Evolutionary conservation across 2,888 invertebrate species (phyloP), one percentile per base, ranked within the genome.

Genomic region (Crepidodera aurea): DNA sequence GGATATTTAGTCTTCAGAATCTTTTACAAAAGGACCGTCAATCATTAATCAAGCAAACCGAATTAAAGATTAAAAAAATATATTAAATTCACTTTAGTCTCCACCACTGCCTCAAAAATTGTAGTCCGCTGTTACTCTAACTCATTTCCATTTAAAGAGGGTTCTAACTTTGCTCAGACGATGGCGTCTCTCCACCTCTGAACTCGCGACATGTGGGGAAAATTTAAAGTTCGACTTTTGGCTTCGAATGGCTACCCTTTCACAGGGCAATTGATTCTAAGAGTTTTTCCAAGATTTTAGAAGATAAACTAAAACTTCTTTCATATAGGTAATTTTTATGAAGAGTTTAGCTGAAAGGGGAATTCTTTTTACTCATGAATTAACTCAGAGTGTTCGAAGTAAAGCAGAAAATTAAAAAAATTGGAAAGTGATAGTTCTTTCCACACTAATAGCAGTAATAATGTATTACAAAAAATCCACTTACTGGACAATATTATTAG

Each of bases 131-230:
- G 73, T 73, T 73, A 72, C 70, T 72, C 37, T 44, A 63, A 62
- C 69, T 66, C 72, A 76, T 75, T 76, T 75, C 74, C 75, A 76
- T 76, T 75, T 75, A 75, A 74, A 76, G 71, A 71, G 73, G 65
- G 67, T 70, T 65, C 59, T 25, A 62, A 59, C 64, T 62, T 62
- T 55, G 51, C 58, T 64, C 55, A 18, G 40, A 18, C 15, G 37
- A 48, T 50, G 37, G 50, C 39, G 13, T 57, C 50, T 8, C 29
- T 59, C 15, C 51, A 51, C 39, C 51, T 59, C 51, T 25, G 27
- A 29, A 40, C 51, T 19, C 37, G 32, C 18, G 46, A 56, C 56
- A 56, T 56, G 56, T 56, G 16, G 40, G 34, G 22, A 56, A 53
- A 53, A 60, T 55, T 54, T 55, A 50, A 53, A 55, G 54, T 50